Percentiles rank a stretch among this genome's conserved stretches.
These are phyloP conservation scores for Plectrocnemia conspersa DNA, from an alignment of 1,140 invertebrate genomes.

Conservation along the genomic window DNA sequence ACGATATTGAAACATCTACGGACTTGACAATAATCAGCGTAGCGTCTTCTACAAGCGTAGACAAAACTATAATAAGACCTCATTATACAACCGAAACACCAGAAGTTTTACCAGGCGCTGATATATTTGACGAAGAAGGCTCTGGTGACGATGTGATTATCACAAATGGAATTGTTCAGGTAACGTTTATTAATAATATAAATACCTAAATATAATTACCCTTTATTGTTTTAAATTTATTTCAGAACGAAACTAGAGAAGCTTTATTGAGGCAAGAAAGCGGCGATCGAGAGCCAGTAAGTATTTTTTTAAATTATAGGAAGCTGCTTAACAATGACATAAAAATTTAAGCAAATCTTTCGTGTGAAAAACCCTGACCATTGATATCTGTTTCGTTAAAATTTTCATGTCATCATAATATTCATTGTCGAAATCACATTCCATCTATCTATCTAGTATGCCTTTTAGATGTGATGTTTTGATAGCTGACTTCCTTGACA, in stretches of 20 bases:
- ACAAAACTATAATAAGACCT: background rate
- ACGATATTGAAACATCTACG: constrained; percentile 41
- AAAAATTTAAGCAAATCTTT: too few species aligned
- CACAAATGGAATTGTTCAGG: background rate
- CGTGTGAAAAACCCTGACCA: too few species aligned
- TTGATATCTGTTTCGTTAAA: too few species aligned
- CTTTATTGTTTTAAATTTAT: background rate
- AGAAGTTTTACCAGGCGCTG: constrained; percentile 33
- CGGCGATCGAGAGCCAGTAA: constrained; percentile 64
- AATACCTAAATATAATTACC: background rate
- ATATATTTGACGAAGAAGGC: constrained; percentile 40
- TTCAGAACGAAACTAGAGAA: constrained; percentile 60
- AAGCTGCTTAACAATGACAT: too few species aligned
- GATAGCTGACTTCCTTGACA: too few species aligned
- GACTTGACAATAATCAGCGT: constrained; percentile 40
- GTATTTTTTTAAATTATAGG: constrained; percentile 36
- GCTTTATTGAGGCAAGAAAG: constrained; percentile 61
- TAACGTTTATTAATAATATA: constrained; percentile 7
- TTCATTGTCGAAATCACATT: too few species aligned
- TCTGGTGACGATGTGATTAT: constrained; percentile 43
- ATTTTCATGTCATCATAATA: too few species aligned
- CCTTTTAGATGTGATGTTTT: too few species aligned
- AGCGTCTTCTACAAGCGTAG: constrained; percentile 35
- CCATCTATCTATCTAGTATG: too few species aligned
- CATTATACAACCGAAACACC: background rate